These are phyloP conservation scores for Drosophila prosaltans DNA, from an alignment of 1,140 invertebrate genomes.

Conservation along the genomic window DNA sequence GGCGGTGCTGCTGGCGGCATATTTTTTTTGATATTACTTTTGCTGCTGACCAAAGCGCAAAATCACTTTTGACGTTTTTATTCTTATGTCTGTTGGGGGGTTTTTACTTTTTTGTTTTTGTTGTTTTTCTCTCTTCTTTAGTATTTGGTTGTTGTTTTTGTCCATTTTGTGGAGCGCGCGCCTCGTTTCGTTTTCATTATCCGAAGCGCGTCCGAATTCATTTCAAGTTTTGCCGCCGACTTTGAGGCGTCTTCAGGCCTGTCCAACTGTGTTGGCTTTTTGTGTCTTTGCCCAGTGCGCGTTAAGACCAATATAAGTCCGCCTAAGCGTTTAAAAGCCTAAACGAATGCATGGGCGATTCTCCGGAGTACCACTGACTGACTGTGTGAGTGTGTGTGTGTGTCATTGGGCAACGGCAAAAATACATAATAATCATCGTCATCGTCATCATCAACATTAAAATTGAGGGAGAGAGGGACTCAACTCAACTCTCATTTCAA, in stretches of 20 bases:
- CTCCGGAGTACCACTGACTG: background rate
- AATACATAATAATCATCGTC: constrained; percentile 78
- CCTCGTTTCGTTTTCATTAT: constrained; percentile 80
- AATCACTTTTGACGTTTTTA: constrained; percentile 82
- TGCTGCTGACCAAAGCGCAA: constrained; percentile 72
- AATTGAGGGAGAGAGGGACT: constrained; percentile 21
- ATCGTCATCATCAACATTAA: constrained; percentile 41
- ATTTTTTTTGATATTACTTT: constrained; percentile 72
- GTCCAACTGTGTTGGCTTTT: constrained; percentile 76
- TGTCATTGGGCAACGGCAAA: constrained; percentile 58
- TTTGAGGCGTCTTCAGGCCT: constrained; percentile 67
- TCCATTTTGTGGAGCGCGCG: constrained; percentile 58
- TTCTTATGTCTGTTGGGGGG: constrained; percentile 70
- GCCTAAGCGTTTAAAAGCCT: constrained; percentile 80
- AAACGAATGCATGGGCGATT: constrained; percentile 70
- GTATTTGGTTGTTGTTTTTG: constrained; percentile 4
- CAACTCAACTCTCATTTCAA: constrained; percentile 1
- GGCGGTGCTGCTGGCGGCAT: constrained; percentile 46
- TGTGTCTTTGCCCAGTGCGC: constrained; percentile 60
- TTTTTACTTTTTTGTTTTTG: constrained; percentile 43
- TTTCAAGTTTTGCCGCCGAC: constrained; percentile 75
- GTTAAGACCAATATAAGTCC: constrained; percentile 77
- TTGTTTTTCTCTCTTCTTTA: constrained; percentile 17
- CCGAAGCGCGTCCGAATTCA: constrained; percentile 74
- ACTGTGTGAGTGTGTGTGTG: constrained; percentile 22